Percentiles rank a stretch among this genome's conserved stretches.
These are phyloP conservation scores for Falcunculus frontatus DNA, from an alignment of 2,113 vertebrate species.

Conservation along the genomic window DNA sequence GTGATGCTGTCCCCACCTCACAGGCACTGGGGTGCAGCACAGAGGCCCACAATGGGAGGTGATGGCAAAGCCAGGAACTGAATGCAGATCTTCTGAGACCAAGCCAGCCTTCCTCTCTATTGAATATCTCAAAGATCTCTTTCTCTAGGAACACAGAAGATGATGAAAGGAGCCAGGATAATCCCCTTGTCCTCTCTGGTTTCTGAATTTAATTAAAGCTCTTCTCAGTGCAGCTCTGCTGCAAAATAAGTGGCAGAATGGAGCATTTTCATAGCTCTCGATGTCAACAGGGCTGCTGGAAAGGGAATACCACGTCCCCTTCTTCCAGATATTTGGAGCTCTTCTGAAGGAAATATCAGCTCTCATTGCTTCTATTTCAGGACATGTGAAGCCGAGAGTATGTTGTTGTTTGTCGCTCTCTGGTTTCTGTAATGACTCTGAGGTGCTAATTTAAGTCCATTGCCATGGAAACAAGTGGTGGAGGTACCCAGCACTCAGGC, in stretches of 20 bases:
- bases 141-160: not conserved
- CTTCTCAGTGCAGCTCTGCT: not conserved
- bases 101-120: not conserved
- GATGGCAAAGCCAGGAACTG: not conserved
- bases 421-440: constrained; percentile 36
- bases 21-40: not conserved
- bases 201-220: constrained; percentile 3
- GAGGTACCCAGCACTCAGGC: not conserved
- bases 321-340: constrained; percentile 15
- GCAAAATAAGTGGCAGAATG: not conserved
- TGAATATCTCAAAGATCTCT: not conserved
- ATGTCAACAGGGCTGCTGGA: not conserved
- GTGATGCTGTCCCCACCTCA: not conserved
- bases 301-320: not conserved
- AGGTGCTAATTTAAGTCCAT: constrained; percentile 59
- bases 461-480: constrained; percentile 55
- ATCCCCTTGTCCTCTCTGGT: not conserved
- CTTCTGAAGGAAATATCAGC: not conserved
- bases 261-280: not conserved
- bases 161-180: constrained; percentile 23
- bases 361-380: constrained; percentile 41
- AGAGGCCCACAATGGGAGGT: not conserved
- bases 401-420: not conserved
- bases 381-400: not conserved
- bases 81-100: not conserved